These are phyloP conservation scores for Sinodicranocentrus sp. DNA, from an alignment of 2,888 invertebrate species.

Conservation along the genomic window DNA sequence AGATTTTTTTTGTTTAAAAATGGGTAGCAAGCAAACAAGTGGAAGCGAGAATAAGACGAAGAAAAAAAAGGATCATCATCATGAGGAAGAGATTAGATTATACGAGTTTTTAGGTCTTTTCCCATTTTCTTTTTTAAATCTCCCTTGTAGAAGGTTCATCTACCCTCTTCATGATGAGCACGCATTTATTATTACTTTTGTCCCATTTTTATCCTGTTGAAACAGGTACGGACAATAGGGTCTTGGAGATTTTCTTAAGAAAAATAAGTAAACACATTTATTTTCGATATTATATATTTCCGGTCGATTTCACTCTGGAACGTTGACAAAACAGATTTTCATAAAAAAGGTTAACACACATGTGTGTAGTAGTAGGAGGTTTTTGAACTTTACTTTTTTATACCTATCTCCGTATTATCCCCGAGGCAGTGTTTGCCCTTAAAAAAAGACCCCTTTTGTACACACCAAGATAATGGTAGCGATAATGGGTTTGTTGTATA, in stretches of 20 bases:
- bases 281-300: not conserved
- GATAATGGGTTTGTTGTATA: not conserved
- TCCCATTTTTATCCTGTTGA: constrained; percentile 5
- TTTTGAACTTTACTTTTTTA: not conserved
- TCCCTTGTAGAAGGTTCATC: not conserved
- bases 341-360: not conserved
- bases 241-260: not conserved
- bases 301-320: not conserved
- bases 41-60: not conserved
- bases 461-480: too few relatives aligned
- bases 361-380: not conserved
- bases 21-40: not conserved
- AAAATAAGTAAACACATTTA: not conserved
- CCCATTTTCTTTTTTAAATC: not conserved
- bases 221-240: constrained; percentile 3
- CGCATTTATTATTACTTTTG: not conserved
- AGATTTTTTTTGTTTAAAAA: not conserved
- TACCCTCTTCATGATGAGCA: not conserved
- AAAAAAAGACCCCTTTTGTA: not conserved
- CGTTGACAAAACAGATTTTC: not conserved
- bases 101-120: constrained; percentile 4
- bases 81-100: not conserved
- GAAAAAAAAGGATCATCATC: not conserved
- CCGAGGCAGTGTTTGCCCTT: constrained; percentile 4
- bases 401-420: not conserved